Percentiles rank a stretch among this genome's conserved stretches.
phyloP scores from a whole-genome alignment of 1,140 invertebrate genomes.

The Archivesica marissinica region DNA sequence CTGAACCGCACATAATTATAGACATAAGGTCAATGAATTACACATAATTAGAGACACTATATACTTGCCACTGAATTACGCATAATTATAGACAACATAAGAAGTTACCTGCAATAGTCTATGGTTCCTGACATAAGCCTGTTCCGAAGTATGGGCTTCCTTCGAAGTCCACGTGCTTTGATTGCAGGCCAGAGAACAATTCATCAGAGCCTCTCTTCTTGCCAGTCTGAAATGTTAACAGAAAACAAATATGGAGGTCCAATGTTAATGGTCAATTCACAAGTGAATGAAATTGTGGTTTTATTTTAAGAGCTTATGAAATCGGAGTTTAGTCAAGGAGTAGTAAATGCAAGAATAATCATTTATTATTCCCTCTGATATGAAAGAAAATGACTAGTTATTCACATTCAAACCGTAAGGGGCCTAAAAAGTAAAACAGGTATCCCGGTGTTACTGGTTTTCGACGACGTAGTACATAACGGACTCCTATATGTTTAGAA shows the following conservation, averaged over 20 bases:
- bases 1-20: not conserved
- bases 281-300: not conserved
- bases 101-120: slow-evolving; percentile 27
- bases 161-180: slow-evolving; percentile 26
- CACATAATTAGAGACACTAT: not conserved
- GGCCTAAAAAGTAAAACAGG: too few species aligned
- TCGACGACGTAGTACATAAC: too few species aligned
- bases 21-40: not conserved
- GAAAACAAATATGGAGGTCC: not conserved
- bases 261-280: not conserved
- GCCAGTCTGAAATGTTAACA: slow-evolving; percentile 56
- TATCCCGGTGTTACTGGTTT: too few species aligned
- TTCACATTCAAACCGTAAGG: too few species aligned
- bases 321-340: not conserved
- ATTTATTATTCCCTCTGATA: not conserved
- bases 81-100: not conserved
- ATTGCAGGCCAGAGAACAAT: slow-evolving; percentile 51
- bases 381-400: not conserved
- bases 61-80: too few species aligned
- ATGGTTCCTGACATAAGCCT: slow-evolving; percentile 41
- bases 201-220: slow-evolving; percentile 29
- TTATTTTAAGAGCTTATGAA: not conserved
- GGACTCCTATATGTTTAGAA: too few species aligned
- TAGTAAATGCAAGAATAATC: not conserved
- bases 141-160: slow-evolving; percentile 1